Percentiles rank a stretch among this genome's conserved stretches.
phyloP scores from a whole-genome alignment of 2,113 vertebrate species.

The Globicephala melas region DNA sequence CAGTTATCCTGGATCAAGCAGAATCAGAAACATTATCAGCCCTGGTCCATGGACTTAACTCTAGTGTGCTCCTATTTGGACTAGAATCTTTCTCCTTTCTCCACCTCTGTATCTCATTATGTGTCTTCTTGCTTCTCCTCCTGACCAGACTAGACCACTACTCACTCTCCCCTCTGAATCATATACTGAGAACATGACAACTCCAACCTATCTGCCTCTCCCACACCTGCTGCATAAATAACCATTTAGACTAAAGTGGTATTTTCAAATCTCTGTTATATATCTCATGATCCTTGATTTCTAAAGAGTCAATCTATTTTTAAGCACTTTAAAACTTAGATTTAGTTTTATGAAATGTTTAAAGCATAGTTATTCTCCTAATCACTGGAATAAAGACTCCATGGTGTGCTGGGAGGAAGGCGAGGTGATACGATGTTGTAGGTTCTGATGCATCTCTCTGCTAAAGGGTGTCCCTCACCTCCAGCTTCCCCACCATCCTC shows the following conservation, averaged over 20 bases:
- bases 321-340: not conserved
- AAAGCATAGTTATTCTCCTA: not conserved
- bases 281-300: not conserved
- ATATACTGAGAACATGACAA: not conserved
- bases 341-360: not conserved
- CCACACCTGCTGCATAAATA: not conserved
- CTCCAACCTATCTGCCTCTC: no score
- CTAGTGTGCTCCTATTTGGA: not conserved
- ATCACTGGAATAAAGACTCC: not conserved
- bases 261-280: not conserved
- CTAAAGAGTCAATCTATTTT: not conserved
- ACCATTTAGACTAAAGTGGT: not conserved
- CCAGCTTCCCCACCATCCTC: not conserved
- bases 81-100: not conserved
- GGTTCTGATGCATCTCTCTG: not conserved
- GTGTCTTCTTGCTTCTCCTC: not conserved
- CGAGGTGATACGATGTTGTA: rapidly evolving
- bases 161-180: not conserved
- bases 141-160: not conserved
- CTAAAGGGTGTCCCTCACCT: not conserved
- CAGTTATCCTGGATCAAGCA: not conserved
- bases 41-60: rapidly evolving
- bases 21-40: not conserved
- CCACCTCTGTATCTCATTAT: not conserved
- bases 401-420: no score